Evolutionary conservation across 2,113 vertebrate genomes (phyloP).

Genomic region (Pelecanus crispus): DNA sequence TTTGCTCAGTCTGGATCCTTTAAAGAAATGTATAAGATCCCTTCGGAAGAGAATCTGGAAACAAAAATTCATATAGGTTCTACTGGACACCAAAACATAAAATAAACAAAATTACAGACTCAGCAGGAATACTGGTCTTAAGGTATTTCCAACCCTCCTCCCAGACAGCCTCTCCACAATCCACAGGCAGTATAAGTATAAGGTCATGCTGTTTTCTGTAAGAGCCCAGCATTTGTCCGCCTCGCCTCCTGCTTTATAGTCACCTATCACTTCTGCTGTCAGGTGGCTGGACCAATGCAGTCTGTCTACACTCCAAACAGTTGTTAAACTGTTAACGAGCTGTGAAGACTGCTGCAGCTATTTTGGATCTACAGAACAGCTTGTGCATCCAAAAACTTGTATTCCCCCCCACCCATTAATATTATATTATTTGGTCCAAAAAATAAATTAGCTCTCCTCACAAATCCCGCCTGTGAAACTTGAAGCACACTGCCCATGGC

Average conservation of each 20-base stretch:
- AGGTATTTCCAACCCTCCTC: not conserved
- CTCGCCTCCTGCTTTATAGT: not conserved
- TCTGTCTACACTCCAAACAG: not conserved
- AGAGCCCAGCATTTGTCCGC: not conserved
- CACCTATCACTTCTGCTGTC: not conserved
- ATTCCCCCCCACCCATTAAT: not conserved
- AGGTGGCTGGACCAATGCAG: not conserved
- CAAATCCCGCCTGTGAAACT: not conserved
- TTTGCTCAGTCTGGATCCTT: not conserved
- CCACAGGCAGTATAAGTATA: not conserved
- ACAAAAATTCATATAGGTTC: not conserved
- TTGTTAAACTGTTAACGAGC: conserved; percentile 11
- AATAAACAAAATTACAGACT: not conserved
- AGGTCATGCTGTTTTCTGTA: not conserved
- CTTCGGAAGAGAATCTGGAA: not conserved
- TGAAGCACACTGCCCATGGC: not conserved
- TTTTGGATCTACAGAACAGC: not conserved
- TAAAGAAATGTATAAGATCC: not conserved
- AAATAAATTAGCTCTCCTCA: not conserved
- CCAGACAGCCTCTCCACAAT: not conserved
- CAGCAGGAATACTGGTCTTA: not conserved
- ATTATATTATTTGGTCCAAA: not conserved
- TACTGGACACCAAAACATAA: not conserved
- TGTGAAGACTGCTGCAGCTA: conserved; percentile 16
- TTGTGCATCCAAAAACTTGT: not conserved